Evolutionary conservation across 2,797 vertebrate species (phyloP), one percentile per base, ranked within the genome.

Genomic region (Notolepis coatsorum): DNA sequence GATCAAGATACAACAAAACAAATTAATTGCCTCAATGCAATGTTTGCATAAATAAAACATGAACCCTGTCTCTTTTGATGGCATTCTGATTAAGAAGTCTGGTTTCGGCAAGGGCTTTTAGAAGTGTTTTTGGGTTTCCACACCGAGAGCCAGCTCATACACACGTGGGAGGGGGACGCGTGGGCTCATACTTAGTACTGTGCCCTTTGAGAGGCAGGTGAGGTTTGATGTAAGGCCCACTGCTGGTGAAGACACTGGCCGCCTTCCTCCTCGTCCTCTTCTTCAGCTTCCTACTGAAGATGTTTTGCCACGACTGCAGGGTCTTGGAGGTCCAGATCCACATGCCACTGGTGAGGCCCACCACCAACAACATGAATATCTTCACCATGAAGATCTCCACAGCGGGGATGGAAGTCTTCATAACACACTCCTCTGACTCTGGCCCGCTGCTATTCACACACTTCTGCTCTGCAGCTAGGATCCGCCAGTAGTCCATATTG

Each of bases 301-400:
- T 93, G 0, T 94, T 94, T 87, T 98, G 97, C 98, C 98, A 99
- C 3, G 98, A 97, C 65, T 98, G 97, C 68, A 99, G 89, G 0
- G 97, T 99, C 89, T 99, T 99, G 62, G 96, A 96, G 23, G 96
- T 99, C 98, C 98, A 99, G 87, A 99, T 94, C 98, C 98, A 99
- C 94, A 99, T 95, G 37, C 98, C 97, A 4, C 97, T 98, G 9
- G 97, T 99, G 86, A 99, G 97, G 63, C 98, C 98, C 85, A 99
- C 97, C 57, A 98, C 95, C 79, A 99, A 68, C 35, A 98, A 87
- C 98, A 99, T 99, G 84, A 97, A 98, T 53, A 98, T 93, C 88
- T 99, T 99, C 57, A 99, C 94, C 97, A 99, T 96, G 86, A 98
- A 99, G 80, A 99, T 94, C 86, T 99, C 97, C 60, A 99, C 93